Percentiles rank a stretch among this genome's conserved stretches.
These are phyloP conservation scores for Potamilus streckersoni DNA, from an alignment of 1,140 invertebrate genomes.

Conservation along the genomic window DNA sequence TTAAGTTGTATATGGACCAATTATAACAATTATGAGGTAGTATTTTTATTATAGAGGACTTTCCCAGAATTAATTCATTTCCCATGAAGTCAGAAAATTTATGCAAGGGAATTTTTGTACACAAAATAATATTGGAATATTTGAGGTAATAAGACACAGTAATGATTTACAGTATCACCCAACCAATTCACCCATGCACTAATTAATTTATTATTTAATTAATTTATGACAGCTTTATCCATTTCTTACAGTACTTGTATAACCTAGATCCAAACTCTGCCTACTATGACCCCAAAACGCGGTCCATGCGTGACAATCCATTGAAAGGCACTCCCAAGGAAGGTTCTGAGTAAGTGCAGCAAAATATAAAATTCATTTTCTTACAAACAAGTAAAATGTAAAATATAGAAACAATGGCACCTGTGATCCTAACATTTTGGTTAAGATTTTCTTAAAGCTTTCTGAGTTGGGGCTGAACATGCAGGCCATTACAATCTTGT, in stretches of 20 bases:
- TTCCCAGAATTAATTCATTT: too few relatives aligned
- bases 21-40: too few relatives aligned
- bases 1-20: too few relatives aligned
- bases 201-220: too few relatives aligned
- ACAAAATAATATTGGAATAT: too few relatives aligned
- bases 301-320: constrained; percentile 99
- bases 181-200: too few relatives aligned
- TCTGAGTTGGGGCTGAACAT: not conserved
- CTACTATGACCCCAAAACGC: constrained; percentile 98
- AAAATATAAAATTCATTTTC: not conserved
- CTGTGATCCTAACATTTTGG: not conserved
- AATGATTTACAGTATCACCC: too few relatives aligned
- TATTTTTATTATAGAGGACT: too few relatives aligned
- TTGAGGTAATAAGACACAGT: too few relatives aligned
- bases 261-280: constrained; percentile 98
- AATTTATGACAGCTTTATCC: not conserved
- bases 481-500: not conserved
- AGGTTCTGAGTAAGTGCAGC: constrained; percentile 71
- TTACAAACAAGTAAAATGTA: not conserved
- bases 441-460: not conserved
- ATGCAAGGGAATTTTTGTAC: too few relatives aligned
- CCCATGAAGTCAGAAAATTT: too few relatives aligned
- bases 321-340: constrained; percentile 66
- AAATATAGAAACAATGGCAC: not conserved
- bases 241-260: constrained; percentile 80